phyloP scores from a whole-genome alignment of 2,113 vertebrate species.

The Cariama cristata region DNA sequence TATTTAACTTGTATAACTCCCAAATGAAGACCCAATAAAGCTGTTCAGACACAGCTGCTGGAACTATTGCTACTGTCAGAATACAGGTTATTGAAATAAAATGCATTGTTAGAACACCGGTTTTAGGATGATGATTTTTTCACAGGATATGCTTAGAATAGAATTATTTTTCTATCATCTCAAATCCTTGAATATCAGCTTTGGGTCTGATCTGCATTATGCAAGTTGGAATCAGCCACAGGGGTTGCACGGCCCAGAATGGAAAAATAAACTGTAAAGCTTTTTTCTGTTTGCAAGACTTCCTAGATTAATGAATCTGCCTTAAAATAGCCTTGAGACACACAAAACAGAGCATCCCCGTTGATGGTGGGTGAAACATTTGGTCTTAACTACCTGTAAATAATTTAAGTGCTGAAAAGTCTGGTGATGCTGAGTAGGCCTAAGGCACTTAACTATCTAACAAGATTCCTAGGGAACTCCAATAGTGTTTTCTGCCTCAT shows the following conservation, averaged over 20 bases:
- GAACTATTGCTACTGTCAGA: neutral
- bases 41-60: neutral
- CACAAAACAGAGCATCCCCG: neutral
- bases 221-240: neutral
- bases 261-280: neutral
- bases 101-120: neutral
- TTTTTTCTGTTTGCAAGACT: neutral
- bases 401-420: slow-evolving; percentile 6
- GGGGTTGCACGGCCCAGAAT: neutral
- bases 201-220: neutral
- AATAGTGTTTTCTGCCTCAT: neutral
- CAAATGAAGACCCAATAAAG: neutral
- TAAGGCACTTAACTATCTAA: neutral
- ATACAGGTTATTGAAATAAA: neutral
- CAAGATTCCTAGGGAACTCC: neutral
- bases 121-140: neutral
- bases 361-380: neutral
- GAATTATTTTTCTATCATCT: neutral
- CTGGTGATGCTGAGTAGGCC: neutral
- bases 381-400: neutral
- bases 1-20: neutral
- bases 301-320: neutral
- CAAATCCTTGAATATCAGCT: neutral
- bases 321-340: neutral
- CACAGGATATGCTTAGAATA: neutral